Conservation (phyloP, 2,888 invertebrate species). For the Nomada ferruginata region DNA sequence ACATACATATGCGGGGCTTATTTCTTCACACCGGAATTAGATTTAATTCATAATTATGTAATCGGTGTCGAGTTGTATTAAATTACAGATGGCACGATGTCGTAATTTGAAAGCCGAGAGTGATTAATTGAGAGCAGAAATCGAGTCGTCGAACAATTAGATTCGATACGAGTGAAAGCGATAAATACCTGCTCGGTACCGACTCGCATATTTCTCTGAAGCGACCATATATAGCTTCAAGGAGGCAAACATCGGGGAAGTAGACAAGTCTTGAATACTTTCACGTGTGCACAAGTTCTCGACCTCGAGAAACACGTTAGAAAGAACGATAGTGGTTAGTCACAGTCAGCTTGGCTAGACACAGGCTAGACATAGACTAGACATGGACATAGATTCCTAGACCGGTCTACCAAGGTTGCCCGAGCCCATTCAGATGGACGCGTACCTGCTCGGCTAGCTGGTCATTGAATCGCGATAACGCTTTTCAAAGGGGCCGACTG, state of each 20-base stretch:
- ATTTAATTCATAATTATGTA: slow-evolving; percentile 46
- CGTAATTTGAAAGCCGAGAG: slow-evolving; percentile 32
- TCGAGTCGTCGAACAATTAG: slow-evolving; percentile 3
- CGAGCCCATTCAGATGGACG: slow-evolving; percentile 24
- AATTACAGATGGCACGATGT: slow-evolving; percentile 32
- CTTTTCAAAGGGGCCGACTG: slow-evolving; percentile 47
- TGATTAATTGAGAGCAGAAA: slow-evolving; percentile 39
- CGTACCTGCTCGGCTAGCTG: slow-evolving; percentile 34
- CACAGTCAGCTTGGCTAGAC: slow-evolving; percentile 60
- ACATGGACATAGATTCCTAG: slow-evolving; percentile 43
- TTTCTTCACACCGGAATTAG: slow-evolving; percentile 36
- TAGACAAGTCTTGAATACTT: neutral
- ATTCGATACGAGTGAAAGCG: slow-evolving; percentile 7
- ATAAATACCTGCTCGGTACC: slow-evolving; percentile 10
- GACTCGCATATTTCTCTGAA: slow-evolving; percentile 6
- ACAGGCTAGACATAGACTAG: slow-evolving; percentile 43
- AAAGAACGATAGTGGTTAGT: slow-evolving; percentile 56
- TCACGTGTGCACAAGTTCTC: neutral
- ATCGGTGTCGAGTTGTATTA: slow-evolving; percentile 32
- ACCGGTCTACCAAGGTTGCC: slow-evolving; percentile 55
- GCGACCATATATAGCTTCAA: neutral
- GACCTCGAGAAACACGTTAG: slow-evolving; percentile 54
- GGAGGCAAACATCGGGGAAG: neutral
- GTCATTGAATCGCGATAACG: slow-evolving; percentile 34
- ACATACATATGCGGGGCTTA: neutral